Percentiles rank a stretch among this genome's conserved stretches.
Evolutionary conservation across 1,140 invertebrate species (phyloP).

Genomic region (Temnothorax curvispinosus): DNA sequence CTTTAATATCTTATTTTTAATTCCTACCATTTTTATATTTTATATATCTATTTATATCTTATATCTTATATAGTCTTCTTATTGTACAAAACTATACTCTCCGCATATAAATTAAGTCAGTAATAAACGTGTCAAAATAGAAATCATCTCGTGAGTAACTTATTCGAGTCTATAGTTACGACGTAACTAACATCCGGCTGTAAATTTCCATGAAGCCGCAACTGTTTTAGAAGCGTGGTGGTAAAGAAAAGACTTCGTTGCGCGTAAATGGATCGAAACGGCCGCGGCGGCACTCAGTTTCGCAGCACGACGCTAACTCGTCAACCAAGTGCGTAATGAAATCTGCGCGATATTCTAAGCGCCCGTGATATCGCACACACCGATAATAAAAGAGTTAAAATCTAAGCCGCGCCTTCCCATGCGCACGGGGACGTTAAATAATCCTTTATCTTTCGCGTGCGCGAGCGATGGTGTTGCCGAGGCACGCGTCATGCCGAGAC

Average conservation of each 20-base stretch:
- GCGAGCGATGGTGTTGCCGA: constrained; percentile 47
- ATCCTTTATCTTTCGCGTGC: constrained; percentile 65
- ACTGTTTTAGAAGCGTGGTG: constrained; percentile 14
- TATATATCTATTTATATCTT: neutral
- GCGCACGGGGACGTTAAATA: constrained; percentile 57
- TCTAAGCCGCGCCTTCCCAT: constrained; percentile 6
- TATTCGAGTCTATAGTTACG: neutral
- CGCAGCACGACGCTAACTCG: neutral
- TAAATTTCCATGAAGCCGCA: constrained; percentile 17
- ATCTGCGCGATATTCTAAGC: constrained; percentile 5
- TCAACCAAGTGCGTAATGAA: constrained; percentile 13
- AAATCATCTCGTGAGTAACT: neutral
- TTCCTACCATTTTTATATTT: neutral
- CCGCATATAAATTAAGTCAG: neutral
- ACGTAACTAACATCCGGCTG: neutral
- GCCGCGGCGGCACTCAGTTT: neutral
- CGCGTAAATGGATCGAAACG: constrained; percentile 10
- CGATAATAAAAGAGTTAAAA: constrained; percentile 55
- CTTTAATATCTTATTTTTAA: neutral
- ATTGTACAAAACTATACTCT: neutral
- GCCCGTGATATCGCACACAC: neutral
- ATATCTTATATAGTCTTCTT: neutral
- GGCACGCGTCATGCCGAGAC: constrained; percentile 34
- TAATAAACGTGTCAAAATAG: neutral
- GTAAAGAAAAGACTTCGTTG: constrained; percentile 17